Base-by-base conservation (phyloP, 2,797 vertebrate species). In the Triplophysa bombifrons region DNA sequence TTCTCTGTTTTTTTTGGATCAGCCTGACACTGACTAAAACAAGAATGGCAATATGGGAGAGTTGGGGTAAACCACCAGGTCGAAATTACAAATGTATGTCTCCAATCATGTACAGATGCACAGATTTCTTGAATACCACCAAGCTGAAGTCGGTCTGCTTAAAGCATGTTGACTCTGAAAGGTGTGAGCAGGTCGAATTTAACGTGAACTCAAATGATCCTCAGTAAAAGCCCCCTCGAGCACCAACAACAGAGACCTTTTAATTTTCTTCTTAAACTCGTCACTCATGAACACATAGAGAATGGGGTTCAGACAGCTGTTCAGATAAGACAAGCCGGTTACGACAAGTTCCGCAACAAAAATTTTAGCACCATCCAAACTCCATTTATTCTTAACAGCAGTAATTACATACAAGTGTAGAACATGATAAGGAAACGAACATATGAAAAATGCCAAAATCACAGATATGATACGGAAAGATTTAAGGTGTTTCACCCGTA, bases 231-330 rank as follows among this genome's bases (percentile, higher is more conserved):
- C 94, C 0, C 88, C 91, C 81, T 96, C 95, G 0, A 96, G 86
- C 48, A 92, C 88, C 0, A 87, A 78, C 13, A 93, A 88, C 38
- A 96, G 56, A 38, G 95, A 95, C 55, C 87, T 88, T 19, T 82
- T 82, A 16, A 96, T 90, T 81, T 92, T 95, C 38, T 67, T 86
- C 76, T 78, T 85, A 81, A 92, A 93, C 65, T 93, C 89, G 0
- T 34, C 34, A 34, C 34, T 6, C 34, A 34, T 34, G 34, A 34
- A 34, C 34, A 34, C 34, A 34, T 34, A 34, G 34, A 34, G 34
- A 34, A 34, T 34, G 34, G 34, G 34, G 6, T 34, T 34, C 34
- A 34, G 34, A 34, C 5, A 34, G 34, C 34, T 34, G 34, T 34
- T 34, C 34, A 34, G 5, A 34, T 34, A 34, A 34, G 80, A 87